phyloP scores from a whole-genome alignment of 2,797 vertebrate species.

The Sebastes elongatus region DNA sequence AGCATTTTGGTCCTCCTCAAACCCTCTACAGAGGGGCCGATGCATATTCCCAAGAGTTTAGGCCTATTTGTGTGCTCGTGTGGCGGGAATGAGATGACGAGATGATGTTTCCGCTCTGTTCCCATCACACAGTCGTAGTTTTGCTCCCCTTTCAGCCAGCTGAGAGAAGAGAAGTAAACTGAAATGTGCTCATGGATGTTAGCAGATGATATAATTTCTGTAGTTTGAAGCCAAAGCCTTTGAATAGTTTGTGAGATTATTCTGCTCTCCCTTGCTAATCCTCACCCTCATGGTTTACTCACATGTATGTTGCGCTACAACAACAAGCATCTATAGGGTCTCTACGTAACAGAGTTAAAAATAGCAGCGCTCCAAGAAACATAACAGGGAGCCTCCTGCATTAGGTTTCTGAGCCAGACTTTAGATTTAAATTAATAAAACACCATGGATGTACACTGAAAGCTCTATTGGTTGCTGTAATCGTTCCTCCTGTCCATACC shows the following conservation, averaged over 20 bases:
- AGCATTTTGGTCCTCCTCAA: slow-evolving; percentile 68
- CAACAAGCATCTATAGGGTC: slow-evolving; percentile 67
- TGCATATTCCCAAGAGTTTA: slow-evolving; percentile 62
- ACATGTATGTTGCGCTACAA: slow-evolving; percentile 59
- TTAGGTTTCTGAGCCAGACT: neutral
- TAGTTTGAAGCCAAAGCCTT: slow-evolving; percentile 1
- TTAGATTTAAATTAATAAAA: neutral
- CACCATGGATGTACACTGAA: neutral
- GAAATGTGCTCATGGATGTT: neutral
- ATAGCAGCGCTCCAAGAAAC: slow-evolving; percentile 70
- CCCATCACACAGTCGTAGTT: slow-evolving; percentile 26
- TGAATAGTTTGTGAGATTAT: slow-evolving; percentile 55
- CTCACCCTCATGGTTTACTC: slow-evolving; percentile 43
- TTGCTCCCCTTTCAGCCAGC: slow-evolving; percentile 22
- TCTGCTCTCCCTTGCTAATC: slow-evolving; percentile 44
- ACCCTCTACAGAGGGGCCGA: slow-evolving; percentile 60
- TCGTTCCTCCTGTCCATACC: neutral
- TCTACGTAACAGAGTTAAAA: slow-evolving; percentile 68
- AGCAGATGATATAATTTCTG: neutral
- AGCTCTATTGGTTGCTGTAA: neutral
- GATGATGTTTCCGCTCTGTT: slow-evolving; percentile 52
- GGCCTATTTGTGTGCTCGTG: slow-evolving; percentile 59
- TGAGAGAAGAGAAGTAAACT: slow-evolving; percentile 13
- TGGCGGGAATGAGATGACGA: slow-evolving; percentile 44
- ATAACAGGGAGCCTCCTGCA: slow-evolving; percentile 40